Evolutionary conservation across 1,140 invertebrate genomes (phyloP).

Genomic region (Drosophila carrolli): DNA sequence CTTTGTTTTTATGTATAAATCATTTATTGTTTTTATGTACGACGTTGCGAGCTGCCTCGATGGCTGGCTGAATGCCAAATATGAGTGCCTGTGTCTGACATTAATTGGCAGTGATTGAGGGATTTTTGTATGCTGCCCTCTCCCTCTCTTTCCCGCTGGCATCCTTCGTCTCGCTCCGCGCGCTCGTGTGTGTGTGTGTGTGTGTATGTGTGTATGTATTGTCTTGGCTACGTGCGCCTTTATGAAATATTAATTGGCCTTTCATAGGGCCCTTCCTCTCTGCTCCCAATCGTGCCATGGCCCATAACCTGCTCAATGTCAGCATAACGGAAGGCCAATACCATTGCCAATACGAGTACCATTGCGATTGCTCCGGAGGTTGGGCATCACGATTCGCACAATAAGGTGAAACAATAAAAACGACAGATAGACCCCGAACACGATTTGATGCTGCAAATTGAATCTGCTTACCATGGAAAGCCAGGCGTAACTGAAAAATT

Average conservation of each 20-base stretch:
- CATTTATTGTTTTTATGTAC: constrained; percentile 82
- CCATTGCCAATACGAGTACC: constrained; percentile 9
- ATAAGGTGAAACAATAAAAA: constrained; percentile 47
- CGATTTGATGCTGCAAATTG: constrained; percentile 38
- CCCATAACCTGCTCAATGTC: constrained; percentile 71
- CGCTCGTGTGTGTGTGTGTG: neutral
- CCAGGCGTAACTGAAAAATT: neutral
- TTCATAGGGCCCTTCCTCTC: constrained; percentile 54
- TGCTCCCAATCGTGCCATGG: constrained; percentile 58
- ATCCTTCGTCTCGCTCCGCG: constrained; percentile 3
- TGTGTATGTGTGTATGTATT: constrained; percentile 46
- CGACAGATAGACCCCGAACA: constrained; percentile 37
- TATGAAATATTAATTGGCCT: constrained; percentile 83
- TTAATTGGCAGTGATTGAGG: constrained; percentile 83
- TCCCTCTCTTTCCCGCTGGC: constrained; percentile 7
- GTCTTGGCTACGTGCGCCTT: constrained; percentile 75
- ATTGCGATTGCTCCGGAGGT: constrained; percentile 7
- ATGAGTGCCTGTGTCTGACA: constrained; percentile 82
- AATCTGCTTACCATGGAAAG: constrained; percentile 18
- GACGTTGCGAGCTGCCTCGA: constrained; percentile 65
- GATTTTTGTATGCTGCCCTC: constrained; percentile 68
- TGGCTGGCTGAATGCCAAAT: constrained; percentile 68
- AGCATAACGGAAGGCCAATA: constrained; percentile 45
- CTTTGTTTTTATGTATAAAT: constrained; percentile 82
- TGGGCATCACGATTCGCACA: constrained; percentile 44